Evolutionary conservation across 2,888 invertebrate species (phyloP).

Genomic region (Hartigia nigra): DNA sequence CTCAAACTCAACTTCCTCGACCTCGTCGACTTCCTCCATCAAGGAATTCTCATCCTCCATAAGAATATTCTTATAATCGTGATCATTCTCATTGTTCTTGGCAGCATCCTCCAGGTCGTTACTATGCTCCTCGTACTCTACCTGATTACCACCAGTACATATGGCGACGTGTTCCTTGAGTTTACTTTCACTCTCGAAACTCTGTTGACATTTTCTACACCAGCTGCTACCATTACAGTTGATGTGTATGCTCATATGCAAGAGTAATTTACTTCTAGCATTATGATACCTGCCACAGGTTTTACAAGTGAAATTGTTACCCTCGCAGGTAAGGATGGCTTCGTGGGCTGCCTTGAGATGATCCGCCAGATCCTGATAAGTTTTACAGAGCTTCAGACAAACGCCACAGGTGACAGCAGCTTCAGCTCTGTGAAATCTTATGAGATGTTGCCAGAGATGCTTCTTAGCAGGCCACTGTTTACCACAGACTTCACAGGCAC

Average conservation of each 20-base stretch:
- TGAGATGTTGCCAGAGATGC: conserved; percentile 72
- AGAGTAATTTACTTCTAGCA: conserved; percentile 69
- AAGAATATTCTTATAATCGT: conserved; percentile 42
- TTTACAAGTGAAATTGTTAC: conserved; percentile 71
- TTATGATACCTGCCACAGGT: conserved; percentile 71
- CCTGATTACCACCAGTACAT: conserved; percentile 45
- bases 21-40: conserved; percentile 26
- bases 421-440: conserved; percentile 69
- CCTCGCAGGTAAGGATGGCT: conserved; percentile 67
- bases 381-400: conserved; percentile 69
- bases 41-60: conserved; percentile 43
- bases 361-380: conserved; percentile 67
- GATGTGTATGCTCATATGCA: conserved; percentile 72
- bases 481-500: conserved; percentile 70
- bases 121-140: conserved; percentile 38
- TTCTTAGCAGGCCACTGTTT: conserved; percentile 73
- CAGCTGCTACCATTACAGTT: conserved; percentile 60
- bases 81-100: conserved; percentile 27
- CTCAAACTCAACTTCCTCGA: conserved; percentile 44
- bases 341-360: conserved; percentile 68
- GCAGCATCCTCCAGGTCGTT: conserved; percentile 14
- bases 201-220: conserved; percentile 56
- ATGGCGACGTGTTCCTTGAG: conserved; percentile 48
- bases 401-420: conserved; percentile 73
- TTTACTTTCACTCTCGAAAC: conserved; percentile 52